Conservation (phyloP, 2,113 vertebrate species). For the Todiramphus saurophagus region DNA sequence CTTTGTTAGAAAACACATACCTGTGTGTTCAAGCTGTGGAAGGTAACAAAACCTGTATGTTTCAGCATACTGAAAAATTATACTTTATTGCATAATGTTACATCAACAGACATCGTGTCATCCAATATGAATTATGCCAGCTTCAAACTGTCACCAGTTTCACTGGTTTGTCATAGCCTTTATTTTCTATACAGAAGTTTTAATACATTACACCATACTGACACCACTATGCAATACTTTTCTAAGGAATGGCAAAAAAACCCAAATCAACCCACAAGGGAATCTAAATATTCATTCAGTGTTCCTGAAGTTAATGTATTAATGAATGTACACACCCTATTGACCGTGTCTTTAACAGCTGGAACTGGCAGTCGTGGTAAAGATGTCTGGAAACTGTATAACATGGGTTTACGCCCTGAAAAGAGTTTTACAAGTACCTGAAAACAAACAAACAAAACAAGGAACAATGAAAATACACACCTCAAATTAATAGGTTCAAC, state of each 20-base stretch:
- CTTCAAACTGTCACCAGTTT: not conserved
- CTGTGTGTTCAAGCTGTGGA: not conserved
- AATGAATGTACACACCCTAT: conserved; percentile 75
- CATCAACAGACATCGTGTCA: not conserved
- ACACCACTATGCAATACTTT: not conserved
- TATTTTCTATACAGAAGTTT: not conserved
- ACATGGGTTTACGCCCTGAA: conserved; percentile 92
- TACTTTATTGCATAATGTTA: not conserved
- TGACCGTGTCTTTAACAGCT: conserved; percentile 84
- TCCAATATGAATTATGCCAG: not conserved
- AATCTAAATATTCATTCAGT: not conserved
- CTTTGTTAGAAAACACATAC: not conserved
- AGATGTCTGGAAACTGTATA: conserved; percentile 96
- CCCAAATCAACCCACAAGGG: not conserved
- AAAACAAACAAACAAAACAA: not conserved
- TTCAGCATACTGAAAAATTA: not conserved
- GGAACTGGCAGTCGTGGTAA: conserved; percentile 91
- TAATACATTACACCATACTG: not conserved
- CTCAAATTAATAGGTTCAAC: not conserved
- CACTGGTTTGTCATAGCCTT: not conserved
- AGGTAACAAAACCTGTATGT: not conserved
- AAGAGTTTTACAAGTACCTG: conserved; percentile 91
- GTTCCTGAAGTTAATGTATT: not conserved
- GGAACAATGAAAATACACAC: not conserved
- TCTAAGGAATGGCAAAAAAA: not conserved